These are phyloP conservation scores for Phainopepla nitens DNA, from an alignment of 2,113 vertebrate genomes.

Conservation along the genomic window DNA sequence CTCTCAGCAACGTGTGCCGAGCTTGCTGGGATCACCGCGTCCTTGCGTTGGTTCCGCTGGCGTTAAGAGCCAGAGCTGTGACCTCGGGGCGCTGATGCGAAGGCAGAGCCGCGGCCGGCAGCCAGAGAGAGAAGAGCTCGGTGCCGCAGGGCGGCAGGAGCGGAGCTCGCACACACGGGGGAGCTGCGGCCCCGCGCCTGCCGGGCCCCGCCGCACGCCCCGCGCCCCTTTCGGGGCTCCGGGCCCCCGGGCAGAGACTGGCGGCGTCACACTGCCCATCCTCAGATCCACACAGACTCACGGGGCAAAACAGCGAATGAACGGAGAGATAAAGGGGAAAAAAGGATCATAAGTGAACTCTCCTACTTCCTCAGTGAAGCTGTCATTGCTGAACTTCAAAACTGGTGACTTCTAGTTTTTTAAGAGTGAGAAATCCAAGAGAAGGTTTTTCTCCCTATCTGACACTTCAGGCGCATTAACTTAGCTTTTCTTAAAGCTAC, in stretches of 20 bases:
- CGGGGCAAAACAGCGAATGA: fast-evolving
- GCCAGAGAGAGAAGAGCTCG: fast-evolving
- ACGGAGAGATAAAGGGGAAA: not conserved
- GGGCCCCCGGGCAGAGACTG: no score
- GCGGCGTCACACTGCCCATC: fast-evolving
- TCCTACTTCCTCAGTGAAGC: not conserved
- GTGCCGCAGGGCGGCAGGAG: fast-evolving
- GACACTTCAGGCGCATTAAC: not conserved
- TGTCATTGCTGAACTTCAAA: not conserved
- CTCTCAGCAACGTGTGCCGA: not conserved
- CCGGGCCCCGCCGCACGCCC: no score
- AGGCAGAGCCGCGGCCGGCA: not conserved
- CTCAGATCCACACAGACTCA: fast-evolving
- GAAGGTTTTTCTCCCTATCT: not conserved
- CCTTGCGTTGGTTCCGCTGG: not conserved
- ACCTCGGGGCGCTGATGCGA: fast-evolving
- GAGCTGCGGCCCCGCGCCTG: not conserved
- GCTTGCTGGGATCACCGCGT: not conserved
- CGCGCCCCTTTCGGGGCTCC: no score
- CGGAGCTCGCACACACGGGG: constrained; percentile 27
- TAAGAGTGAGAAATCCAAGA: not conserved
- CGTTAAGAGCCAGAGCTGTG: fast-evolving
- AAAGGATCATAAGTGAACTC: not conserved
- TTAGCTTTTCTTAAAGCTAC: not conserved
- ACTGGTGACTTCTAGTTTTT: not conserved